These are phyloP conservation scores for Lacerta bilineata DNA, from an alignment of 2,797 vertebrate species.

Conservation along the genomic window DNA sequence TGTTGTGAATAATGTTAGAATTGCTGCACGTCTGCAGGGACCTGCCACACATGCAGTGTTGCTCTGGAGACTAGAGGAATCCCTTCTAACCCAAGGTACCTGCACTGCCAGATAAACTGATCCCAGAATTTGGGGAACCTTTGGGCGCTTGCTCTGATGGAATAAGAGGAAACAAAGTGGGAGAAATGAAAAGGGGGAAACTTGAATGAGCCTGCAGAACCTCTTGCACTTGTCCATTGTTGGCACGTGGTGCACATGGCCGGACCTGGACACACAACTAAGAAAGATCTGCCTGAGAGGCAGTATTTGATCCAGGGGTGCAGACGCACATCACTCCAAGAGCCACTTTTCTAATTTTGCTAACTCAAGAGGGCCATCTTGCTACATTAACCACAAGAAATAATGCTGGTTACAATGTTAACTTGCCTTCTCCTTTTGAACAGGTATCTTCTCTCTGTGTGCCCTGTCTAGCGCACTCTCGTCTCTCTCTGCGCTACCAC, in stretches of 20 bases:
- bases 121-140: background rate
- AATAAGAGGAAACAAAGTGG: background rate
- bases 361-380: background rate
- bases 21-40: background rate
- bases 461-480: no score
- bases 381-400: background rate
- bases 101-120: background rate
- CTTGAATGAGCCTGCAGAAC: background rate
- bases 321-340: background rate
- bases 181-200: background rate
- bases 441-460: background rate
- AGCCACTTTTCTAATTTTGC: background rate
- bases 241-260: background rate
- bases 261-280: background rate
- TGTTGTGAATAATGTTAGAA: background rate
- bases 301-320: background rate
- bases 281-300: background rate
- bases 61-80: background rate
- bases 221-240: background rate
- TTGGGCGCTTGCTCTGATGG: background rate
- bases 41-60: background rate
- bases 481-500: background rate
- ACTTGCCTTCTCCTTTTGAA: background rate
- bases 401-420: background rate
- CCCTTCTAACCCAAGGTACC: background rate